Conservation (phyloP, 2,113 vertebrate species). For the Lynx canadensis region DNA sequence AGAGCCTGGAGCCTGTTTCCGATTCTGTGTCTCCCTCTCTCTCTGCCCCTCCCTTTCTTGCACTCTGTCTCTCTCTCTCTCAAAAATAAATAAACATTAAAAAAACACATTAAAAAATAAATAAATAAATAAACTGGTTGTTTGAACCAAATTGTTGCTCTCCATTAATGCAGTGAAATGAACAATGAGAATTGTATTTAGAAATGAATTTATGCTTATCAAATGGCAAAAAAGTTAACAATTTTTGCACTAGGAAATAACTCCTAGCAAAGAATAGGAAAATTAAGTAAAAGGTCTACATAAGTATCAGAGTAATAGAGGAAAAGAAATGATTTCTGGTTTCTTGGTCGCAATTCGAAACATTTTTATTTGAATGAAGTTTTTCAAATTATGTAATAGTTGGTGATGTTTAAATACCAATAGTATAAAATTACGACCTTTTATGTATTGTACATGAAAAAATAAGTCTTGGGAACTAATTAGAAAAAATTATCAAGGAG, state of each 20-base stretch:
- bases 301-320: neutral
- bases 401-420: neutral
- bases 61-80: too few relatives aligned
- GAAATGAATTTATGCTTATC: neutral
- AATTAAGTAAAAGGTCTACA: neutral
- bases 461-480: constrained; percentile 3
- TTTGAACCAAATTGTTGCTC: neutral
- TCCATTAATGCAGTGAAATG: neutral
- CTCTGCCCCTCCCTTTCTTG: too few relatives aligned
- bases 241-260: neutral
- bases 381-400: neutral
- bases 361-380: neutral
- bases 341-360: neutral
- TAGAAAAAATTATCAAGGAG: neutral
- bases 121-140: neutral
- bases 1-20: too few relatives aligned
- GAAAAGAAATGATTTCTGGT: neutral
- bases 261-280: neutral
- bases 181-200: neutral
- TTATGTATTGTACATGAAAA: neutral
- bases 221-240: neutral
- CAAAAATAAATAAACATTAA: too few relatives aligned
- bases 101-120: too few relatives aligned
- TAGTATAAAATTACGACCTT: neutral
- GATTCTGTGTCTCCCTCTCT: too few relatives aligned